Base-by-base conservation (phyloP, 2,888 invertebrate genomes). In the Brachyopa scutellaris region DNA sequence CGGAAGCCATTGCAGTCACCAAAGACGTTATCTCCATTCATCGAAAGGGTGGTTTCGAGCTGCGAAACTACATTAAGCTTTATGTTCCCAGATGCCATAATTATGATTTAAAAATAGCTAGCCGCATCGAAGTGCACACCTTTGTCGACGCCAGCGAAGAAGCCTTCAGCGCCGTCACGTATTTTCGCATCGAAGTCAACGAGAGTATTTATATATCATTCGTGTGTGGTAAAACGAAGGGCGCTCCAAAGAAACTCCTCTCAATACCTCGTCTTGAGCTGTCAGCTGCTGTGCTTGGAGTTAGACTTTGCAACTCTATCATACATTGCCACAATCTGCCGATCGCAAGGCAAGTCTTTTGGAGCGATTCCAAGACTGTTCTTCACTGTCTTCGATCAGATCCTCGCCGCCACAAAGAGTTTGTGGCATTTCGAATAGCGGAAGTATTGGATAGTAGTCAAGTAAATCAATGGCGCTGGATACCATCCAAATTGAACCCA, bases 131-230 rank as follows among this genome's bases (percentile, higher is more conserved):
- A 1, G 19, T 66, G 2, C 53, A 51, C 21, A 66, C 61, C 11
- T 59, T 59, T 17, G 17, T 51, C 33, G 55, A 67, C 31, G 33
- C 40, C 23, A 67, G 67, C 11, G 67, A 69, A n/a, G 45, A 55
- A 1, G 53, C 53, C 0, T 66, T 33, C 9, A 66, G 66, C 23
- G 66, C 76, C 0, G 76, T 70, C 2, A 77, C 51, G 0, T 67
- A 77, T 29, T 21, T 70, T 1, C 51, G 77, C 0, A 42, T 83
- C 4, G 11, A 21, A 1, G 1, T 23, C 21, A 13, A 2, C 2
- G 7, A 36, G 2, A n/a, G 7, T 5, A 19, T 11, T 2, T 23
- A 0, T 9, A 8, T 53, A 7, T 67, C 67, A 9, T 66, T 40
- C 9, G 38, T 53, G 4, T 53, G 40, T 2, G 45, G 42, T 1